Percentiles rank a stretch among this genome's conserved stretches.
phyloP scores from a whole-genome alignment of 2,797 vertebrate genomes.

The Hypotaenidia okinawae region DNA sequence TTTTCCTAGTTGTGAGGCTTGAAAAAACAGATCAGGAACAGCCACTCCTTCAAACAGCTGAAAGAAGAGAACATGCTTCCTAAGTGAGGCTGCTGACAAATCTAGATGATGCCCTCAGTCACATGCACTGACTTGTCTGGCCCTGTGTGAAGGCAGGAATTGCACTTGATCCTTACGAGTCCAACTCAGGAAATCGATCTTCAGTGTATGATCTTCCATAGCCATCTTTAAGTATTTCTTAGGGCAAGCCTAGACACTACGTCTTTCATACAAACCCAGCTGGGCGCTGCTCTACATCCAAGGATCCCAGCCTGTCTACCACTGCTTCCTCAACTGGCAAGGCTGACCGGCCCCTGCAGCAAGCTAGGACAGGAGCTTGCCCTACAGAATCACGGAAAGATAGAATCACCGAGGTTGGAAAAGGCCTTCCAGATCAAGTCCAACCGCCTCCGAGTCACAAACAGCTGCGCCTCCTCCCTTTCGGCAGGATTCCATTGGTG shows the following conservation, averaged over 20 bases:
- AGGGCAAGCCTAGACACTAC: not conserved
- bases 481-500: too few species aligned
- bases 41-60: not conserved
- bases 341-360: accelerated
- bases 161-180: too few species aligned
- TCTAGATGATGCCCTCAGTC: too few species aligned
- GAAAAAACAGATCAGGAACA: not conserved
- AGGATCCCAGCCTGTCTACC: not conserved
- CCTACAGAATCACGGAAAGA: too few species aligned
- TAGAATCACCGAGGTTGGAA: too few species aligned
- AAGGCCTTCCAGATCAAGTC: too few species aligned
- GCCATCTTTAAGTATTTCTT: not conserved
- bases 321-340: accelerated
- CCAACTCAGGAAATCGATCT: too few species aligned
- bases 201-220: not conserved
- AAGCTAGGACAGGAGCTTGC: accelerated
- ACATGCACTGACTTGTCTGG: too few species aligned
- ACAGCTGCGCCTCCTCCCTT: too few species aligned
- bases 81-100: not conserved
- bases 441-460: too few species aligned
- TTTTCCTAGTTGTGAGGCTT: not conserved
- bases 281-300: accelerated
- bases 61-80: not conserved
- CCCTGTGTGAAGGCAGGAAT: too few species aligned
- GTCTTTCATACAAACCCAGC: accelerated